Evolutionary conservation across 2,888 invertebrate species (phyloP), one percentile per base, ranked within the genome.

Genomic region (Oscheius sp.): DNA sequence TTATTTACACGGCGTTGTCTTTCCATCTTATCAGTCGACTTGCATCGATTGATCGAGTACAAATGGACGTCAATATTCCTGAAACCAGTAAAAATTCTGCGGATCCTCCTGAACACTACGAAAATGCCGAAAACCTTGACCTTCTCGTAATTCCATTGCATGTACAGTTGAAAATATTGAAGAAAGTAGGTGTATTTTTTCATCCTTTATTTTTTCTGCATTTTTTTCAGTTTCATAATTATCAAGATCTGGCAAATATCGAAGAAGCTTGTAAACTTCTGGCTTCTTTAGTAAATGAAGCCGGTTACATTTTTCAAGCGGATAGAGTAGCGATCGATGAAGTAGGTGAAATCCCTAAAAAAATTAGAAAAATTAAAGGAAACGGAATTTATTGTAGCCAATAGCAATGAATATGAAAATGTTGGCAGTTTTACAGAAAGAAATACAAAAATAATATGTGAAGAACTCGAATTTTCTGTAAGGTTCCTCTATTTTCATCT

Each of bases 201-300:
- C 49, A 13, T 43, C n/a, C n/a, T 43, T 12, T 43, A 49, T 7
- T n/a, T 7, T 29, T 1, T 1, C 6, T 2, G 13, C 21, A 12
- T 27, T 1, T 16, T 58, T 58, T 29, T 29, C 35, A 58, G 58
- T n/a, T 58, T 58, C n/a, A 58, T 29, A 27, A 27, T 3, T 58
- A 29, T 13, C 2, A 23, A 29, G 58, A 58, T 7, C 58, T 25
- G n/a, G 58, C 58, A n/a, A 29, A 25, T 29, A 25, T 58, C 13
- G 58, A 58, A n/a, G 58, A 27, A 9, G 27, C 58, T 2, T 27
- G 58, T 27, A 29, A 25, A n/a, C 58, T 27, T 27, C n/a, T n/a
- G n/a, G n/a, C n/a, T n/a, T n/a, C n/a, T n/a, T n/a, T 25, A n/a
- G n/a, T 58, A 13, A n/a, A 58, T 13, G 29, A 27, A 5, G 12